Evolutionary conservation across 2,888 invertebrate genomes (phyloP).

Genomic region (Belgica antarctica): DNA sequence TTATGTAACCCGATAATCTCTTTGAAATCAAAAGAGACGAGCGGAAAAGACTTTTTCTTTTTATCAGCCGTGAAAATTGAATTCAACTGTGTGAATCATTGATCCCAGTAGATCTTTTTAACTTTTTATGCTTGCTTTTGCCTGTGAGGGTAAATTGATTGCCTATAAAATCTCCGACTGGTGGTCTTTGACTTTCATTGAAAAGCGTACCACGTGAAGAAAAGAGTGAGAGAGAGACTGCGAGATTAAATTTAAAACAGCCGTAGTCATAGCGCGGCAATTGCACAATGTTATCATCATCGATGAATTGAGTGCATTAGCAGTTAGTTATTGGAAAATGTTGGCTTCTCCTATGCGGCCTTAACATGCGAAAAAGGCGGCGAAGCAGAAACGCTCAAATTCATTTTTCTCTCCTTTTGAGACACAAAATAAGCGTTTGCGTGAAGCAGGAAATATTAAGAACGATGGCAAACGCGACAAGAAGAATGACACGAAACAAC

Average conservation of each 20-base stretch:
- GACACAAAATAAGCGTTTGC: background rate
- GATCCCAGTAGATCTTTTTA: background rate
- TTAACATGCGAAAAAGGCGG: background rate
- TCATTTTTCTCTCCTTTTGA: background rate
- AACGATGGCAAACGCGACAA: background rate
- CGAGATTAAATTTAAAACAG: constrained; percentile 1
- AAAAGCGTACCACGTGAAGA: constrained; percentile 21
- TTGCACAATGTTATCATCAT: constrained; percentile 19
- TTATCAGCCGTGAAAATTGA: constrained; percentile 28
- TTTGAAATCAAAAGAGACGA: constrained; percentile 16
- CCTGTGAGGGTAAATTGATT: constrained; percentile 25
- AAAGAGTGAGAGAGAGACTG: no score
- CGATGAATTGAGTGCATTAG: constrained; percentile 7
- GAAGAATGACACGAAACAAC: background rate
- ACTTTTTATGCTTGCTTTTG: background rate
- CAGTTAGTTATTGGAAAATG: constrained; percentile 4
- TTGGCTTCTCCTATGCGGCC: background rate
- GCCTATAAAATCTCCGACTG: constrained; percentile 18
- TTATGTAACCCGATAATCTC: background rate
- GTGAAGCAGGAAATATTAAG: constrained; percentile 29
- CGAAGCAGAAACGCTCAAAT: background rate
- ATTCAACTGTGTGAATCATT: constrained; percentile 28
- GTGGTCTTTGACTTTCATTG: constrained; percentile 16
- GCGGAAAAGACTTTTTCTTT: constrained; percentile 4
- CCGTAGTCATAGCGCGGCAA: background rate